Conservation (phyloP, 1,140 invertebrate species). For the Brachionus koreanus region DNA sequence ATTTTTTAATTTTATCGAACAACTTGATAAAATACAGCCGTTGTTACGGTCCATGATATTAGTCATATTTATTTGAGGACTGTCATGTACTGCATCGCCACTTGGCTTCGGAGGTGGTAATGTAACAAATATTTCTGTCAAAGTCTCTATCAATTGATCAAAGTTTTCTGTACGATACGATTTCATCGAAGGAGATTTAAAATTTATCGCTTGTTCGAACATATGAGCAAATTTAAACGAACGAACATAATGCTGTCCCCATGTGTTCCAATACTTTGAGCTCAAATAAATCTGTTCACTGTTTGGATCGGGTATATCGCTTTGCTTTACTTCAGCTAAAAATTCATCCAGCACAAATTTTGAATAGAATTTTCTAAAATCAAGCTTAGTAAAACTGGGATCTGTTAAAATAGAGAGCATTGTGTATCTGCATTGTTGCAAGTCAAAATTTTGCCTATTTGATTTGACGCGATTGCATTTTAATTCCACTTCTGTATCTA, state of each 20-base stretch:
- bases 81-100: neutral
- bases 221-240: slow-evolving; percentile 38
- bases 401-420: neutral
- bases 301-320: neutral
- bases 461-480: neutral
- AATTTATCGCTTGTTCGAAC: slow-evolving; percentile 29
- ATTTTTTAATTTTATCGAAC: neutral
- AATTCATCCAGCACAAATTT: neutral
- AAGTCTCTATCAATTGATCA: slow-evolving; percentile 15
- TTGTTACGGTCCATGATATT: slow-evolving; percentile 43
- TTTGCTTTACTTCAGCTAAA: slow-evolving; percentile 34
- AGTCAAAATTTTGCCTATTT: neutral
- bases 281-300: slow-evolving; percentile 4
- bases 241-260: slow-evolving; percentile 25
- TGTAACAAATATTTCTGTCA: slow-evolving; percentile 18
- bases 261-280: slow-evolving; percentile 27
- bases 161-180: neutral
- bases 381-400: neutral
- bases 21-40: slow-evolving; percentile 15
- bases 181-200: slow-evolving; percentile 42
- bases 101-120: slow-evolving; percentile 25
- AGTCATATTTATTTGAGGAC: neutral
- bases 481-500: neutral
- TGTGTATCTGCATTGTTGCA: neutral
- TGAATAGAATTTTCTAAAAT: neutral